phyloP scores from a whole-genome alignment of 2,888 invertebrate genomes.

The Agrotis ipsilon region DNA sequence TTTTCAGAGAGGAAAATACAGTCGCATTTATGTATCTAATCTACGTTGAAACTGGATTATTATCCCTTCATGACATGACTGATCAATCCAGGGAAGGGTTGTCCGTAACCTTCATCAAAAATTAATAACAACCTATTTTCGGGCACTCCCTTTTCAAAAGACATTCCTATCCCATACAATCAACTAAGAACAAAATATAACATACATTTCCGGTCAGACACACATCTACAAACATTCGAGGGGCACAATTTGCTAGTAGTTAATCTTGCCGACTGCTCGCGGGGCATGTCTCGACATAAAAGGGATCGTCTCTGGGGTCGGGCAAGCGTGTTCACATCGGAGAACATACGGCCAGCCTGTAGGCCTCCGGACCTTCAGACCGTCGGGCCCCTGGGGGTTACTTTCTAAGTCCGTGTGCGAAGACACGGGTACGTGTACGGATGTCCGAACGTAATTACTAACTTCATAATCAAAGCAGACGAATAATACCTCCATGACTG shows the following conservation, averaged over 20 bases:
- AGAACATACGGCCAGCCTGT: constrained; percentile 47
- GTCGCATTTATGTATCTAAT: no score
- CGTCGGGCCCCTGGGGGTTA: not conserved
- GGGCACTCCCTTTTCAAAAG: not conserved
- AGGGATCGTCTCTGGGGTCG: constrained; percentile 50
- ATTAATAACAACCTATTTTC: not conserved
- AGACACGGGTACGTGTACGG: no score
- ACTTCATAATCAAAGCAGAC: no score
- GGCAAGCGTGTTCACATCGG: constrained; percentile 60
- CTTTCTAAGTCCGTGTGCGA: no score
- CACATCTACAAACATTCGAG: constrained; percentile 24
- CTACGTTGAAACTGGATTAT: no score
- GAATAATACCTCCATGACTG: no score
- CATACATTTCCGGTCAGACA: constrained; percentile 23
- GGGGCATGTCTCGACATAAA: constrained; percentile 56
- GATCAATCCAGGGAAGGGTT: no score
- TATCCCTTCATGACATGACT: no score
- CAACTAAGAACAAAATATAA: constrained; percentile 12
- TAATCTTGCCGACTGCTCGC: constrained; percentile 48
- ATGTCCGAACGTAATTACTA: no score
- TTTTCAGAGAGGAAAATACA: no score
- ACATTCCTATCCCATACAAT: constrained; percentile 23
- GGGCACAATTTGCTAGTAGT: constrained; percentile 40
- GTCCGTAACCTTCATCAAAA: not conserved
- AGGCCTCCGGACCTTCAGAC: constrained; percentile 30